phyloP scores from a whole-genome alignment of 1,140 invertebrate species.

The Rhyacophila brunnea region DNA sequence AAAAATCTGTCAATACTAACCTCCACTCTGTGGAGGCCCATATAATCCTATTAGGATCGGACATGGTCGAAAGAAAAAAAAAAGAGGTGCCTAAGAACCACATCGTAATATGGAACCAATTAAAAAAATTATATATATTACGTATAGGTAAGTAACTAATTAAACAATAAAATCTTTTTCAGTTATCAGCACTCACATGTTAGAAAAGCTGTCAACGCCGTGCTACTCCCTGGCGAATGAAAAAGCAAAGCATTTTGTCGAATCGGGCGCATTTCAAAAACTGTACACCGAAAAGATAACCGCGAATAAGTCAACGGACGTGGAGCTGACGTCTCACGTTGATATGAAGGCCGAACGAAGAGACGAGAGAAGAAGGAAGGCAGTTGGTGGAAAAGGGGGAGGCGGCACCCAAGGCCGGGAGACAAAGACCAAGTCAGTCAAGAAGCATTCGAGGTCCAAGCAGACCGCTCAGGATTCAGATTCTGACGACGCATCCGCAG shows the following conservation, averaged over 20 bases:
- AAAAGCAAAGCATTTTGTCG: slow-evolving; percentile 72
- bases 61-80: too few species aligned
- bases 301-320: slow-evolving; percentile 49
- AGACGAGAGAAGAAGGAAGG: slow-evolving; percentile 87
- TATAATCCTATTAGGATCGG: too few species aligned
- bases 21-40: too few species aligned
- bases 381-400: slow-evolving; percentile 79
- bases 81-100: too few species aligned
- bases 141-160: too few species aligned
- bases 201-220: slow-evolving; percentile 67
- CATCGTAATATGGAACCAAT: too few species aligned
- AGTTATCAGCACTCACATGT: slow-evolving; percentile 64
- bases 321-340: slow-evolving; percentile 43
- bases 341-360: slow-evolving; percentile 72
- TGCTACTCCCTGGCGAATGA: slow-evolving; percentile 68
- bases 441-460: slow-evolving; percentile 65
- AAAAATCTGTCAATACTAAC: too few species aligned
- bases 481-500: slow-evolving; percentile 58
- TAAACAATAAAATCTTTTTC: too few species aligned
- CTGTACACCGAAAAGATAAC: slow-evolving; percentile 59
- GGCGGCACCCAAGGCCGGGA: slow-evolving; percentile 91
- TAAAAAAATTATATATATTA: too few species aligned
- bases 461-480: slow-evolving; percentile 57
- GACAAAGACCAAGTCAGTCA: slow-evolving; percentile 92
- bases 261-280: slow-evolving; percentile 66